Evolutionary conservation across 1,140 invertebrate genomes (phyloP).

Genomic region (Drosophila nigromelanica): DNA sequence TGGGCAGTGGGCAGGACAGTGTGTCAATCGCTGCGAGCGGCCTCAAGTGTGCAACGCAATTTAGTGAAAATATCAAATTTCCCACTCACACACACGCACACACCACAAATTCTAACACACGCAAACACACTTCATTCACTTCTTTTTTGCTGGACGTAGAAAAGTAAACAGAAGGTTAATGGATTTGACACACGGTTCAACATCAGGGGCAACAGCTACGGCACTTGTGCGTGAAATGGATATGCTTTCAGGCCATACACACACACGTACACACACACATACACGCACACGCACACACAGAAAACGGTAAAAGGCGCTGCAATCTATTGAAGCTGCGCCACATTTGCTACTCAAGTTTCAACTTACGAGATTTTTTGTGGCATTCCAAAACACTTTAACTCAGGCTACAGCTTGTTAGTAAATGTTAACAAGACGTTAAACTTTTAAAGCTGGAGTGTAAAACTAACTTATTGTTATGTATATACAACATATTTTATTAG

Average conservation of each 20-base stretch:
- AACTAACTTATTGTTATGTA: neutral
- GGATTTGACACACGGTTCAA: constrained; percentile 81
- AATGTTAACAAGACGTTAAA: constrained; percentile 5
- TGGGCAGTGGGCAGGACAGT: constrained; percentile 28
- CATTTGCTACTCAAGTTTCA: constrained; percentile 38
- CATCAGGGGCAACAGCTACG: constrained; percentile 42
- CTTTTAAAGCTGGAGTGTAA: neutral
- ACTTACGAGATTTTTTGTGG: constrained; percentile 20
- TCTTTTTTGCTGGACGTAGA: constrained; percentile 65
- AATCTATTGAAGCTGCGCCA: constrained; percentile 17
- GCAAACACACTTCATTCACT: constrained; percentile 39
- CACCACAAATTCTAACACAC: constrained; percentile 17
- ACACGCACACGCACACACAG: constrained; percentile 28
- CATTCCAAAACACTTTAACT: constrained; percentile 26
- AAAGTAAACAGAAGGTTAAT: constrained; percentile 84
- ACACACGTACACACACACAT: constrained; percentile 14
- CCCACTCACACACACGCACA: constrained; percentile 46
- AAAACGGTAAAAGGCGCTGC: constrained; percentile 40
- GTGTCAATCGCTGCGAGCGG: constrained; percentile 47
- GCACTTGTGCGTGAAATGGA: constrained; percentile 81
- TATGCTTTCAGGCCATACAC: constrained; percentile 77
- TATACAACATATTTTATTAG: no score
- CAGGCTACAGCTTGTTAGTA: neutral
- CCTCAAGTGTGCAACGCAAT: constrained; percentile 81
- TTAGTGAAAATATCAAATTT: constrained; percentile 83